Evolutionary conservation across 1,140 invertebrate genomes (phyloP).

Genomic region (Eueides isabella): DNA sequence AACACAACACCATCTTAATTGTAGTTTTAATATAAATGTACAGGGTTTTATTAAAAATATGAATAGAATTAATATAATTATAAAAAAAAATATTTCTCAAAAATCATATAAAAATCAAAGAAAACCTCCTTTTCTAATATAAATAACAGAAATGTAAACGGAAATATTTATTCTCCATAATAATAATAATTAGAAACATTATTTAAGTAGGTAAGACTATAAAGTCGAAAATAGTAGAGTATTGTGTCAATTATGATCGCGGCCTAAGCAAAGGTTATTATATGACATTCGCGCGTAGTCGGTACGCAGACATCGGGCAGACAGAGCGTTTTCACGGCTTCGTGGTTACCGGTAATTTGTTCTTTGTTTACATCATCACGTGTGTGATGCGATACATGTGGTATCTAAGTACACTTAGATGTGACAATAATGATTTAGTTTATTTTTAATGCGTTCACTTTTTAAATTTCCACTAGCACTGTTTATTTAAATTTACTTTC

Average conservation of each 20-base stretch:
- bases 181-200: neutral
- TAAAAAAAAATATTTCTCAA: too few species aligned
- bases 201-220: neutral
- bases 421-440: neutral
- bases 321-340: conserved; percentile 34
- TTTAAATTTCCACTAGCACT: neutral
- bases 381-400: neutral
- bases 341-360: conserved; percentile 37
- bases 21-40: too few species aligned
- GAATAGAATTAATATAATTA: too few species aligned
- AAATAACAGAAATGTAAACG: neutral
- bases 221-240: neutral
- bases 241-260: conserved; percentile 36
- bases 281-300: conserved; percentile 43
- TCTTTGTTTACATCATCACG: conserved; percentile 37
- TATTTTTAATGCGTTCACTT: neutral
- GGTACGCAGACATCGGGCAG: conserved; percentile 34
- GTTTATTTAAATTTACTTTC: neutral
- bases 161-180: neutral
- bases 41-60: too few species aligned
- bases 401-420: neutral
- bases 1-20: too few species aligned
- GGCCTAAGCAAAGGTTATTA: conserved; percentile 37
- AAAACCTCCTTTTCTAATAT: too few species aligned
- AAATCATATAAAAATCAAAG: too few species aligned